Conservation (phyloP, 2,797 vertebrate species). For the Natrix natrix region DNA sequence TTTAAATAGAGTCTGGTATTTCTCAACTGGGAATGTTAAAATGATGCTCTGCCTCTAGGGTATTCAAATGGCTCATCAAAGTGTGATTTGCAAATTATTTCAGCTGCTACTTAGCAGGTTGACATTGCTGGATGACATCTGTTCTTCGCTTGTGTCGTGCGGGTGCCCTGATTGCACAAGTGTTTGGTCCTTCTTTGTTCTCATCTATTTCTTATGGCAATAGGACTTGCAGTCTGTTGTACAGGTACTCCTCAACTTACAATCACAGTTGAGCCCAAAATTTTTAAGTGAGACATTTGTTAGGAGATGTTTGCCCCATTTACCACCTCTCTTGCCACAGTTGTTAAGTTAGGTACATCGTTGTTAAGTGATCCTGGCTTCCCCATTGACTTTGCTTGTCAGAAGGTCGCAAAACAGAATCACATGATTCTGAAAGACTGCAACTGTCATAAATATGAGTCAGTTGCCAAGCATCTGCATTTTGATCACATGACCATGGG, state of each 20-base stretch:
- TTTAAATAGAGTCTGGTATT: conserved; percentile 1
- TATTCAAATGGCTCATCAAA: background rate
- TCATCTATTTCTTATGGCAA: background rate
- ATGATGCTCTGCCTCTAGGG: background rate
- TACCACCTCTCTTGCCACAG: too few relatives aligned
- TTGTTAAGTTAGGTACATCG: too few relatives aligned
- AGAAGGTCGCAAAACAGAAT: too few relatives aligned
- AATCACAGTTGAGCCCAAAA: background rate
- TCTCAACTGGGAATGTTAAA: background rate
- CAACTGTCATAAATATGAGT: too few relatives aligned
- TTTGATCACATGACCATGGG: background rate
- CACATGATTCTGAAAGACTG: too few relatives aligned
- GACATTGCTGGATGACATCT: background rate
- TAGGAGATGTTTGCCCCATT: too few relatives aligned
- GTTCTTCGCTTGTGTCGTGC: background rate
- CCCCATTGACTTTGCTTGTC: too few relatives aligned
- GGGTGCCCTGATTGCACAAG: background rate
- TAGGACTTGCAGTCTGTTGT: background rate
- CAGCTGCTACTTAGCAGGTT: background rate
- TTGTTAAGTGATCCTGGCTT: too few relatives aligned
- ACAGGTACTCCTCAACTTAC: background rate
- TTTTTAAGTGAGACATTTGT: too few relatives aligned
- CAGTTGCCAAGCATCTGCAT: background rate
- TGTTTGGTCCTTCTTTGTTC: background rate
- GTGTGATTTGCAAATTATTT: background rate